Percentiles rank a stretch among this genome's conserved stretches.
Evolutionary conservation across 30 jellyfish, hydroid and myxozoan species (phyloP).

Genomic region (Aurelia coerulea): DNA sequence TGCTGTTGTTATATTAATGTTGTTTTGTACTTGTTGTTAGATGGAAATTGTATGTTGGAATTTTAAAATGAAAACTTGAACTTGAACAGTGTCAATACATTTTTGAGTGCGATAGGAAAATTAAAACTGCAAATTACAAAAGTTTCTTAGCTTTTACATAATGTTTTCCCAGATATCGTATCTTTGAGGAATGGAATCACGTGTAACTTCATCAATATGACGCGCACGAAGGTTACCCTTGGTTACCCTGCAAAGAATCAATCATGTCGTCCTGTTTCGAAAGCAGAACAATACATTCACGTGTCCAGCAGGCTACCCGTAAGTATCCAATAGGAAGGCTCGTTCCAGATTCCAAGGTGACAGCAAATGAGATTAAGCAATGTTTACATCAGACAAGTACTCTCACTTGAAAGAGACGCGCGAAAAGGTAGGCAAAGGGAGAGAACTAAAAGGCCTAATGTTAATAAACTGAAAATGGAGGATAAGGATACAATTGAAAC

Average conservation of each 20-base stretch:
- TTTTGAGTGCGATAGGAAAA: too few relatives aligned
- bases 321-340: constrained; percentile 20
- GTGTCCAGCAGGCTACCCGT: constrained; percentile 39
- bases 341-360: constrained; percentile 2
- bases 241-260: background rate
- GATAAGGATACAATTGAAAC: constrained; percentile 13
- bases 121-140: too few relatives aligned
- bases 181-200: too few relatives aligned
- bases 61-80: too few relatives aligned
- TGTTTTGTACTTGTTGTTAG: too few relatives aligned
- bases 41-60: too few relatives aligned
- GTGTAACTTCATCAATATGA: too few relatives aligned
- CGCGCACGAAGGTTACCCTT: background rate
- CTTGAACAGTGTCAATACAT: too few relatives aligned
- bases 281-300: constrained; percentile 32
- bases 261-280: background rate
- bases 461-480: constrained; percentile 17
- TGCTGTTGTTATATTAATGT: too few relatives aligned
- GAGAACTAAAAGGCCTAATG: background rate
- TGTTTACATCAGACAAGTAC: constrained; percentile 44
- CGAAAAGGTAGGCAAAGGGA: background rate
- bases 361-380: background rate
- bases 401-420: constrained; percentile 23
- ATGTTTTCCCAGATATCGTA: too few relatives aligned
- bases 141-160: too few relatives aligned